Conservation (phyloP, 2,888 invertebrate genomes). For the Andrena camellia region DNA sequence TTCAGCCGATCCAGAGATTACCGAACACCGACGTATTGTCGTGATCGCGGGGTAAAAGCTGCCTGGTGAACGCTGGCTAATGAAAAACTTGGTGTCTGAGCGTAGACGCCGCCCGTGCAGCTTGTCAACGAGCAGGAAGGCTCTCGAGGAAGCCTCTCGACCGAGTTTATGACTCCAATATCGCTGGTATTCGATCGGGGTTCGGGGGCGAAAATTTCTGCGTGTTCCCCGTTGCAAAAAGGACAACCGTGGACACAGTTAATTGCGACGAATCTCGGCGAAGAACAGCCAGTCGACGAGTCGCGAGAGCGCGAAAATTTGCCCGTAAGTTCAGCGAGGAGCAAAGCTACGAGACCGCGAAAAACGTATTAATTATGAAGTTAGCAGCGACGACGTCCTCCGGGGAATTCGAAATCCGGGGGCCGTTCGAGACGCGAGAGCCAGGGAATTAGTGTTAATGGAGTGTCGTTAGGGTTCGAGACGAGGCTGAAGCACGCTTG, state of each 20-base stretch:
- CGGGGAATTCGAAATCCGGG: constrained; percentile 13
- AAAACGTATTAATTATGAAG: constrained; percentile 33
- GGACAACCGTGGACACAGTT: neutral
- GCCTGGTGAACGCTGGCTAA: neutral
- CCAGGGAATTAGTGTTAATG: constrained; percentile 51
- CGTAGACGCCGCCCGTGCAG: no score
- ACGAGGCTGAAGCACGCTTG: constrained; percentile 20
- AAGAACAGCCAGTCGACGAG: neutral
- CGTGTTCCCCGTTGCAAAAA: neutral
- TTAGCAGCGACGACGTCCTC: neutral
- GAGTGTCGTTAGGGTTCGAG: constrained; percentile 42
- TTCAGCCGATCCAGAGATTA: constrained; percentile 41
- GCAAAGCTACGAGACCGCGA: neutral
- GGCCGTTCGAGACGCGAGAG: neutral
- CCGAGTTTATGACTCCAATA: constrained; percentile 23
- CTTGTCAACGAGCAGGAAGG: no score
- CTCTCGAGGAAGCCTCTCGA: no score
- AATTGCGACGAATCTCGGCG: neutral
- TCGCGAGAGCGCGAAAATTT: neutral
- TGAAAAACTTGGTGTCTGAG: constrained; percentile 20
- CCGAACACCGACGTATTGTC: neutral
- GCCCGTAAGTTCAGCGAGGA: neutral
- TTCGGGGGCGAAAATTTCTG: neutral
- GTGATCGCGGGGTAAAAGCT: neutral
- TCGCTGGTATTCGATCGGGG: constrained; percentile 17